phyloP scores from a whole-genome alignment of 2,888 invertebrate genomes.

The Lycocerus yunnanus region DNA sequence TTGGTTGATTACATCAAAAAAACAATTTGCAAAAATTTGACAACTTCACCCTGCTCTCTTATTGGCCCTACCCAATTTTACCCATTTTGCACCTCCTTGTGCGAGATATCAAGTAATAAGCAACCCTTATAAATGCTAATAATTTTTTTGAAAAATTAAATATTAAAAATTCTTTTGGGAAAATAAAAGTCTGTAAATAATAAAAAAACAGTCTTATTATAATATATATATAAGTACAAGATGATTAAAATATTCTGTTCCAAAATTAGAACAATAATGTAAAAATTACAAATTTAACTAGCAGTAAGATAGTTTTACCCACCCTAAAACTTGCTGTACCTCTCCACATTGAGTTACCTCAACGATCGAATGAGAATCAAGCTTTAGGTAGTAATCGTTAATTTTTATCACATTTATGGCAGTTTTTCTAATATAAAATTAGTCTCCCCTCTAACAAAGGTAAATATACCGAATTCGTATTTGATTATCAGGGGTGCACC shows the following conservation, averaged over 20 bases:
- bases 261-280: not conserved
- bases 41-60: no score
- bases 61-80: no score
- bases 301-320: not conserved
- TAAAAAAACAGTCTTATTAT: not conserved
- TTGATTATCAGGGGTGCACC: conserved; percentile 39
- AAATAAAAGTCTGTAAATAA: not conserved
- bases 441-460: conserved; percentile 37
- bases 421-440: not conserved
- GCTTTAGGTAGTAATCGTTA: not conserved
- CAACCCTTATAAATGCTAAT: no score
- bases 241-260: not conserved
- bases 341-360: not conserved
- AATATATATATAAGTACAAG: not conserved
- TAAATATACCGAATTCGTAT: conserved; percentile 39
- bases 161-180: no score
- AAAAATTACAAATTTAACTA: not conserved
- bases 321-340: no score
- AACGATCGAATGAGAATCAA: not conserved
- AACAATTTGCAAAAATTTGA: no score
- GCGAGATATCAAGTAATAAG: no score
- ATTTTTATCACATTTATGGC: not conserved
- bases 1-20: no score
- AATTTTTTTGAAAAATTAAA: no score
- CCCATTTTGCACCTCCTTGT: no score